Percentiles rank a stretch among this genome's conserved stretches.
phyloP scores from a whole-genome alignment of 2,888 invertebrate genomes.

The Ochlodes sylvanus region DNA sequence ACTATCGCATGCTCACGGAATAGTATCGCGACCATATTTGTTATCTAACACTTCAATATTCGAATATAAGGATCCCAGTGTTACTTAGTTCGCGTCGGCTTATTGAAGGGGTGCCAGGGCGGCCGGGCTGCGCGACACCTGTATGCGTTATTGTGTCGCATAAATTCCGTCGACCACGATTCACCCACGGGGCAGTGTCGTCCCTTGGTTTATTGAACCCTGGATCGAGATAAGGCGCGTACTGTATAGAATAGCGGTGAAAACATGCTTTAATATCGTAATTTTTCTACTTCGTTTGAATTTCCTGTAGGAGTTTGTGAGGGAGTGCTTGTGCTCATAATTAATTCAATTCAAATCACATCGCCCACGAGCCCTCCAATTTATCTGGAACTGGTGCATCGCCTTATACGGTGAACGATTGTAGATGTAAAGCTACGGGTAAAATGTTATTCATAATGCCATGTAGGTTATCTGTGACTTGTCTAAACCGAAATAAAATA shows the following conservation, averaged over 20 bases:
- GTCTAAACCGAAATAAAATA: not conserved
- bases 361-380: conserved; percentile 74
- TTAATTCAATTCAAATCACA: conserved; percentile 82
- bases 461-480: not conserved
- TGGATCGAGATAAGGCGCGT: conserved; percentile 67
- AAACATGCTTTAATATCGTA: conserved; percentile 68
- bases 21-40: conserved; percentile 68
- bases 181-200: conserved; percentile 65
- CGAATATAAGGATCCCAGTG: conserved; percentile 65
- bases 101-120: conserved; percentile 72
- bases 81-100: conserved; percentile 75
- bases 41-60: conserved; percentile 72
- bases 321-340: conserved; percentile 68
- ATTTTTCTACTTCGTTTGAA: conserved; percentile 69
- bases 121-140: conserved; percentile 74
- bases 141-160: conserved; percentile 81
- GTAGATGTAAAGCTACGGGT: conserved; percentile 42
- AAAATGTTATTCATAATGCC: not conserved
- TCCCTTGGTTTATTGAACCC: conserved; percentile 79
- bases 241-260: conserved; percentile 57
- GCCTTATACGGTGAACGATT: conserved; percentile 64
- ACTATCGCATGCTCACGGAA: conserved; percentile 52
- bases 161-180: conserved; percentile 73
- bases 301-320: conserved; percentile 72
- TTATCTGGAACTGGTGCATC: conserved; percentile 62